Conservation (phyloP, 2,888 invertebrate genomes). For the Nephrotoma guestfalica region DNA sequence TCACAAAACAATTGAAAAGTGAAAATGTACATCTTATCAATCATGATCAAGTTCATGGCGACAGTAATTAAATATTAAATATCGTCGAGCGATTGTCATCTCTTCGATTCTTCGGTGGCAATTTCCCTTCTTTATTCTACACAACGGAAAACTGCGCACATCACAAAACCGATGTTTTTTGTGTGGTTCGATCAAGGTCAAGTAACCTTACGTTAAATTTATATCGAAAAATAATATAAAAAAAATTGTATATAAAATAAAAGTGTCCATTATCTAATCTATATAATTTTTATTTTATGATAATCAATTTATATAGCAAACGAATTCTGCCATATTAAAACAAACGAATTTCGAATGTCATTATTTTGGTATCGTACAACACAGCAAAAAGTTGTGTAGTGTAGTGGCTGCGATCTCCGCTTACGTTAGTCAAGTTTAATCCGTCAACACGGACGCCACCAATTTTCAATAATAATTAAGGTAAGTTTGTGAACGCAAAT, state of each 20-base stretch:
- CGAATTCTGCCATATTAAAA: neutral
- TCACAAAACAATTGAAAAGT: neutral
- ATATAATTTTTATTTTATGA: neutral
- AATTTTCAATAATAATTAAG: neutral
- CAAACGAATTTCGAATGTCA: neutral
- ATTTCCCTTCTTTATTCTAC: neutral
- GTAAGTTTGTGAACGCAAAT: neutral
- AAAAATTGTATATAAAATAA: neutral
- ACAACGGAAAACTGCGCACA: neutral
- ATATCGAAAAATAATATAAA: neutral
- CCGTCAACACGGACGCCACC: neutral
- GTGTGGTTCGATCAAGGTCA: neutral
- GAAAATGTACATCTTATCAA: neutral
- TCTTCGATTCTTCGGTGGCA: neutral
- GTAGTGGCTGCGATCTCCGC: neutral
- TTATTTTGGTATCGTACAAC: neutral
- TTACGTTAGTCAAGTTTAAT: neutral
- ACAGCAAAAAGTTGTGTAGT: neutral
- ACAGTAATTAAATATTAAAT: neutral
- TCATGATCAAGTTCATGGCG: neutral
- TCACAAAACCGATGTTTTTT: neutral
- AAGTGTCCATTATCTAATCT: neutral
- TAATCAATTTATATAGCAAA: neutral
- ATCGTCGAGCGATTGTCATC: neutral
- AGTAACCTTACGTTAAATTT: neutral